Evolutionary conservation across 2,113 vertebrate species (phyloP), one percentile per base, ranked within the genome.

Genomic region (Pongo pygmaeus): DNA sequence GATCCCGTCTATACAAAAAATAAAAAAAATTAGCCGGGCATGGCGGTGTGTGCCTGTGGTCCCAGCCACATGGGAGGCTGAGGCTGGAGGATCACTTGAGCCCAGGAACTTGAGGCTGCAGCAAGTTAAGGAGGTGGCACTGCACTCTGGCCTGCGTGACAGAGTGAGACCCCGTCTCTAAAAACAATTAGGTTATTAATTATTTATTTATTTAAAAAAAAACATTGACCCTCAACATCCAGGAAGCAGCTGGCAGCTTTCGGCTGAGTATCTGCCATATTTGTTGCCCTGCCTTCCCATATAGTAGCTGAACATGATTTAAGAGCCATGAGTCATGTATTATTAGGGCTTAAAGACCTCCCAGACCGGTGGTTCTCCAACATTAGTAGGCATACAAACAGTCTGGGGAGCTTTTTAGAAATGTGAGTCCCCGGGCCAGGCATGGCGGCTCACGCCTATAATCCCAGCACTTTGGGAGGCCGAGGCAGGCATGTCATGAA

Each of bases 401-500:
- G 64, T 69, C 27, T 27, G 22, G 38, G 61, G 61, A 64, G 61
- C 61, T 64, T 32, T 64, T 64, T 64, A 64, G 12, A 64, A 64
- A 64, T 14, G 61, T 5, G 12, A 64, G 12, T 32, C 27, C 61
- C 52, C 52, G 6, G 52, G 18, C 18, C 18, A 0, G 52, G 52
- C 18, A 1, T 55, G 52, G 52, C 6, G 20, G 52, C 52, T 55
- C 52, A 20, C 6, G 52, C 52, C 52, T 55, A 6, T 55, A 55
- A 55, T 55, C 52, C 52, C 52, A 55, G 18, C 52, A 55, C 18
- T 55, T 55, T 55, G 52, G 52, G 52, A 55, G 52, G 52, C 52
- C 6, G 0, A 55, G 18, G 52, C 2, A 0, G 52, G 52, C 6
- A 1, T 17, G 17, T 20, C 18, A 55, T 6, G 6, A 55, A 16